Base-by-base conservation (phyloP, 2,888 invertebrate genomes). In the Petrolisthes manimaculis region DNA sequence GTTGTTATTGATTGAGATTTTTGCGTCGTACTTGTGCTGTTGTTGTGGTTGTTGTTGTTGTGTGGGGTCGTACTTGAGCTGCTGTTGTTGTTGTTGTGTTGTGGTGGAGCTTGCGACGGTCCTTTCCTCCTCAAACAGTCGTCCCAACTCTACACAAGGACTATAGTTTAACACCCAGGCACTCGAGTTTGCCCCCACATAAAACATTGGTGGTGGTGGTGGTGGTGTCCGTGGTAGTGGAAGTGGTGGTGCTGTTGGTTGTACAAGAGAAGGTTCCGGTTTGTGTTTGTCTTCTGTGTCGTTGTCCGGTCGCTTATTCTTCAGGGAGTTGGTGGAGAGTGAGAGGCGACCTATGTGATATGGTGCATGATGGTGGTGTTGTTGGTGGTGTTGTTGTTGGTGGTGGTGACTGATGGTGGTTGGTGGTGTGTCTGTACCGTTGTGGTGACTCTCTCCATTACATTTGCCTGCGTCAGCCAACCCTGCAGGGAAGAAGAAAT, bases 311-410 rank as follows among this genome's bases (percentile, higher is more conserved):
- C 55, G 71, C 37, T 74, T 74, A 14, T 67, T 37, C 18, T 75
- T 86, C 37, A 86, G 71, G 5, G 86, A 86, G 71, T 69, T 74
- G 21, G 86, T 81, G 54, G 86, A 86, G n/a, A 86, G 86, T 14
- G 86, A 86, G 51, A 86, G 74, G 12, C 86, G 80, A 5, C 86
- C 86, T 14, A 86, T 86, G 74, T 81, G 81, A 51, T 37, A 74
- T 6, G 86, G 86, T 3, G 24, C 37, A 37, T 79, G 69, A 53
- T 54, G 12, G 4, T 9, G 9, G n/a, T n/a, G 4, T 54, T n/a
- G 3, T 14, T 61, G 53, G 24, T n/a, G 74, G 53, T 37, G n/a
- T 51, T 67, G 37, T 67, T 9, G 56, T 12, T 56, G 67, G 24
- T 53, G 54, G 9, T 53, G 53, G 37, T 56, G 51, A 61, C 37